These are phyloP conservation scores for Danaus chrysippus DNA, from an alignment of 2,888 invertebrate species.

Conservation along the genomic window DNA sequence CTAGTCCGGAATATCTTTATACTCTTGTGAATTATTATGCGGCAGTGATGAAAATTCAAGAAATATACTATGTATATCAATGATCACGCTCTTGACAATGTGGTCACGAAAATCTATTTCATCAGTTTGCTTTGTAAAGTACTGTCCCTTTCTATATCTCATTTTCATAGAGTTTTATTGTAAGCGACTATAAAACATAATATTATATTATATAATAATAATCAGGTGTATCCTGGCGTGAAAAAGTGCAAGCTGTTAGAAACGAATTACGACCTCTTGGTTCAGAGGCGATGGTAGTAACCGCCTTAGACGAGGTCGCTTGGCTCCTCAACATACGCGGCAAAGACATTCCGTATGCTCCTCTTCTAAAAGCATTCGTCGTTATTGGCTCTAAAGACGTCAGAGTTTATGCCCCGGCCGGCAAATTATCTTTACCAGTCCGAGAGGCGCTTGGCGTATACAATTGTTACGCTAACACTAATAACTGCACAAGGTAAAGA, in stretches of 20 bases:
- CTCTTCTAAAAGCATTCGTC: slow-evolving; percentile 87
- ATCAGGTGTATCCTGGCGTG: slow-evolving; percentile 84
- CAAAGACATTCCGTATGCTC: slow-evolving; percentile 88
- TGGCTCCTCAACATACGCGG: slow-evolving; percentile 95
- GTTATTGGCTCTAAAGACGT: slow-evolving; percentile 82
- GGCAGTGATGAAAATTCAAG: too few species aligned
- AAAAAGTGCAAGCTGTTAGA: slow-evolving; percentile 85
- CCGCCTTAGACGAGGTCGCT: slow-evolving; percentile 90
- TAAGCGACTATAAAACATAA: too few species aligned
- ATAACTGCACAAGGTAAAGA: slow-evolving; percentile 72
- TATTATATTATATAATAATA: slow-evolving; percentile 14
- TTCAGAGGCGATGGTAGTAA: slow-evolving; percentile 89
- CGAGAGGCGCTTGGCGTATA: slow-evolving; percentile 75
- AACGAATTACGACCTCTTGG: slow-evolving; percentile 79
- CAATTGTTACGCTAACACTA: slow-evolving; percentile 80
- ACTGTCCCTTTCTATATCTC: too few species aligned
- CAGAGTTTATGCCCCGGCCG: slow-evolving; percentile 83
- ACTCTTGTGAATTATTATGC: too few species aligned
- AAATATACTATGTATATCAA: too few species aligned
- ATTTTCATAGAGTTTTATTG: too few species aligned
- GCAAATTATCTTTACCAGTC: slow-evolving; percentile 80
- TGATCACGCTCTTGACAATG: too few species aligned
- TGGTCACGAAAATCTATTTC: too few species aligned
- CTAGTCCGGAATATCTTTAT: too few species aligned
- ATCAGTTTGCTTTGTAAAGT: too few species aligned